phyloP scores from a whole-genome alignment of 2,797 vertebrate genomes.

The Brachyalestes nurse region DNA sequence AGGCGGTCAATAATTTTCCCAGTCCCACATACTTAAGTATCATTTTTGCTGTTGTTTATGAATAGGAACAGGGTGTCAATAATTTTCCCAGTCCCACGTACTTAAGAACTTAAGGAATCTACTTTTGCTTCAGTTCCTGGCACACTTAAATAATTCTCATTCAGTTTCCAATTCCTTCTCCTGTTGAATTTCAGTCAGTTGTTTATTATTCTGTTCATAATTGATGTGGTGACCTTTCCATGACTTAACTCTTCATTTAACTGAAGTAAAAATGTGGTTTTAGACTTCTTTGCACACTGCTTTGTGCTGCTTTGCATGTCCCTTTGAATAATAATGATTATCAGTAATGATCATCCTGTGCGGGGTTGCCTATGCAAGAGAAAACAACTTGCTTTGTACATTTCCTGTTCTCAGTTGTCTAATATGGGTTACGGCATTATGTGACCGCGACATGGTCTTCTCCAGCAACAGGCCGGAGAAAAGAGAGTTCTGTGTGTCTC shows the following conservation, averaged over 20 bases:
- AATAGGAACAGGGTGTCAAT: too few species aligned
- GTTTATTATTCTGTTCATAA: too few species aligned
- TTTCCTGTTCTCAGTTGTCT: background rate
- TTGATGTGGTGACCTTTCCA: too few species aligned
- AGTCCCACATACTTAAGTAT: background rate
- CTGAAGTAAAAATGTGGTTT: too few species aligned
- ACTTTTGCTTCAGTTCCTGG: too few species aligned
- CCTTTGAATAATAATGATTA: background rate
- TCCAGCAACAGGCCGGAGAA: background rate
- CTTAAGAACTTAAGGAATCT: too few species aligned
- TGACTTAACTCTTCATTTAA: too few species aligned
- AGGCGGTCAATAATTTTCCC: background rate
- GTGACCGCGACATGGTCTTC: conserved; percentile 2
- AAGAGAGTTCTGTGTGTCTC: conserved; percentile 7
- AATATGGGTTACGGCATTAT: background rate
- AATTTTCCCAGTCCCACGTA: too few species aligned
- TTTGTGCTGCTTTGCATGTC: background rate
- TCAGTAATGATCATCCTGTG: background rate
- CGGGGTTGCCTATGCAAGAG: background rate
- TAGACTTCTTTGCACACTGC: too few species aligned
- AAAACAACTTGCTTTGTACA: background rate
- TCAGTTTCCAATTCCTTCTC: too few species aligned
- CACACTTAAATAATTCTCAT: too few species aligned
- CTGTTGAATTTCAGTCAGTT: too few species aligned
- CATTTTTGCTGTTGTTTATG: background rate